A percentile compares a stretch with the other conserved stretches of the same genome.
Evolutionary conservation across 2,113 vertebrate species (phyloP).

Genomic region (Otis tarda): DNA sequence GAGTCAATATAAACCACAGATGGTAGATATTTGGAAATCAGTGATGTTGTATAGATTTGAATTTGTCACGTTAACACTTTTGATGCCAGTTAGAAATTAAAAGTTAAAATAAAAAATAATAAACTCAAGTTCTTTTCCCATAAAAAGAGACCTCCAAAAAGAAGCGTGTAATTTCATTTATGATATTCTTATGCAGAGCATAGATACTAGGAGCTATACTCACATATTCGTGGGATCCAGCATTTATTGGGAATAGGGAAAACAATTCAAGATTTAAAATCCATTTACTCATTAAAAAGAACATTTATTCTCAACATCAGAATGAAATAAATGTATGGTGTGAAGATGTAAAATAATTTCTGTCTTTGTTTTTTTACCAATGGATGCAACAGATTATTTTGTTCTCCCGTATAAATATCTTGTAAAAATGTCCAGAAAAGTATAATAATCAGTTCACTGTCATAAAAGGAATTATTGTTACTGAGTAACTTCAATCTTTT

Average conservation of each 20-base stretch:
- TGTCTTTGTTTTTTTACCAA: background rate
- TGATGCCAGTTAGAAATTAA: background rate
- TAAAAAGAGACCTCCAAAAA: background rate
- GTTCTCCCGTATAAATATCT: background rate
- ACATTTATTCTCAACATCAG: conserved; percentile 18
- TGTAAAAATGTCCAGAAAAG: background rate
- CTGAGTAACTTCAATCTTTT: background rate
- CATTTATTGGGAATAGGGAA: background rate
- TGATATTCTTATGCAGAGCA: conserved; percentile 11
- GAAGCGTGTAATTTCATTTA: background rate
- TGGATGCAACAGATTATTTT: background rate
- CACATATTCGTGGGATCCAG: background rate
- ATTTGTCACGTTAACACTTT: background rate
- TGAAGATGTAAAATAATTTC: background rate
- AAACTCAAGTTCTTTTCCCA: background rate
- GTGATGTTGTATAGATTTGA: background rate
- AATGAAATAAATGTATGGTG: background rate
- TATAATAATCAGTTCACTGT: background rate
- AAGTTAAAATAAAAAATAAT: background rate
- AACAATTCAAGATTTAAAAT: conserved; percentile 33
- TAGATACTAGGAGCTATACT: background rate
- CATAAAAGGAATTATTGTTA: background rate
- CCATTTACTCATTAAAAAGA: background rate
- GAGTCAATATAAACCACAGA: background rate
- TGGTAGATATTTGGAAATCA: background rate